Percentiles rank a stretch among this genome's conserved stretches.
These are phyloP conservation scores for Brotula barbata DNA, from an alignment of 2,797 vertebrate genomes.

Conservation along the genomic window DNA sequence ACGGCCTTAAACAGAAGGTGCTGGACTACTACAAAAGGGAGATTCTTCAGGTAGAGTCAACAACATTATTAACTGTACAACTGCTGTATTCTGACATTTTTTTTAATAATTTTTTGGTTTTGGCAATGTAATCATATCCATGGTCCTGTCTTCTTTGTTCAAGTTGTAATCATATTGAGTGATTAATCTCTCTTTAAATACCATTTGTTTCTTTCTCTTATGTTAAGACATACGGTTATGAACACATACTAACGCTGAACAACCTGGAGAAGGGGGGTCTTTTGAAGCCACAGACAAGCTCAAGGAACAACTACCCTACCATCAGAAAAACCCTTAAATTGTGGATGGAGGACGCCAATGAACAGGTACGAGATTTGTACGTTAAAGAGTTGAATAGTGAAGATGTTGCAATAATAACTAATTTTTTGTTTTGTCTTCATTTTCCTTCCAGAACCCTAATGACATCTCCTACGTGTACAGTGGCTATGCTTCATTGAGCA, in stretches of 20 bases:
- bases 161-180: too few relatives aligned
- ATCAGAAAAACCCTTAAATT: constrained; percentile 95
- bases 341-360: constrained; percentile 98
- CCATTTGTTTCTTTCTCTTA: constrained; percentile 7
- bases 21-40: constrained; percentile 95
- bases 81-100: background rate
- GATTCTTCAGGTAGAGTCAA: constrained; percentile 88
- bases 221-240: constrained; percentile 91
- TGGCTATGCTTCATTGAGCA: constrained; percentile 92
- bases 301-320: constrained; percentile 94
- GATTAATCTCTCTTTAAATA: background rate
- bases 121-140: too few relatives aligned
- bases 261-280: constrained; percentile 94
- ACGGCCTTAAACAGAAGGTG: constrained; percentile 95
- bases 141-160: too few relatives aligned
- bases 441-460: constrained; percentile 86
- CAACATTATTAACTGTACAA: background rate
- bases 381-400: background rate
- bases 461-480: constrained; percentile 99
- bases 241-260: constrained; percentile 92
- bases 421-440: background rate
- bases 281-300: constrained; percentile 83
- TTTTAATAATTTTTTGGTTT: too few relatives aligned
- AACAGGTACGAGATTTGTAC: constrained; percentile 80
- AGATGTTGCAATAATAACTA: too few relatives aligned